Conservation (phyloP, 2,113 vertebrate species). For the Neoarius graeffei region DNA sequence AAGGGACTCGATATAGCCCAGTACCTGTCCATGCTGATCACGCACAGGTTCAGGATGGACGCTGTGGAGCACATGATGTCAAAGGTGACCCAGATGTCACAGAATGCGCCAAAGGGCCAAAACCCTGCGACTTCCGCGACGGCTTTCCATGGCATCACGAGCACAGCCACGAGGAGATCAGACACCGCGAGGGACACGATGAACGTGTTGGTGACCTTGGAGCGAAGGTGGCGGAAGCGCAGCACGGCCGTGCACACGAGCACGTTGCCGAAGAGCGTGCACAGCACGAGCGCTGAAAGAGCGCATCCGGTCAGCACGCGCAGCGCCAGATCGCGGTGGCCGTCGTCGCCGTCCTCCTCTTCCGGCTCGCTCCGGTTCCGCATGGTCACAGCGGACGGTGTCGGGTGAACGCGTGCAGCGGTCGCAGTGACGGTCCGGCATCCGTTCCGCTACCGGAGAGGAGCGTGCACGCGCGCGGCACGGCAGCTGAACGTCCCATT, state of each 20-base stretch:
- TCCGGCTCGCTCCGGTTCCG: conserved; percentile 70
- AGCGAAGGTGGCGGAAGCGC: conserved; percentile 84
- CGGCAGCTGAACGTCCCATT: not conserved
- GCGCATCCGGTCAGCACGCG: conserved; percentile 81
- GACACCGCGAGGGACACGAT: conserved; percentile 91
- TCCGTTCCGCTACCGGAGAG: not conserved
- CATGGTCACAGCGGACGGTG: conserved; percentile 66
- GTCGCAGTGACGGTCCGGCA: not conserved
- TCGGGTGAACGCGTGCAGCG: conserved; percentile 33
- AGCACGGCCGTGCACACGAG: conserved; percentile 88
- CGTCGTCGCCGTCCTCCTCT: conserved; percentile 49
- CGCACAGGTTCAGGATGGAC: conserved; percentile 93
- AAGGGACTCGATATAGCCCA: conserved; percentile 97
- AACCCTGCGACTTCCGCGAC: conserved; percentile 89
- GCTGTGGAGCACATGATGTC: conserved; percentile 98
- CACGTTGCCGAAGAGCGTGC: conserved; percentile 90
- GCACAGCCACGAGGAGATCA: conserved; percentile 88
- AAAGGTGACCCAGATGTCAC: conserved; percentile 92
- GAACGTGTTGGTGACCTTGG: conserved; percentile 91
- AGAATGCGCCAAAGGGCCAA: conserved; percentile 95
- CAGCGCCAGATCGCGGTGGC: conserved; percentile 60
- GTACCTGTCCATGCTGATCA: conserved; percentile 94
- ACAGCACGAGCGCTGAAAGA: conserved; percentile 85
- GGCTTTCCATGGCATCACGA: conserved; percentile 98
- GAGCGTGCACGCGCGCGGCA: not conserved